Evolutionary conservation across 2,113 vertebrate species (phyloP).

Genomic region (Muntiacus reevesi): DNA sequence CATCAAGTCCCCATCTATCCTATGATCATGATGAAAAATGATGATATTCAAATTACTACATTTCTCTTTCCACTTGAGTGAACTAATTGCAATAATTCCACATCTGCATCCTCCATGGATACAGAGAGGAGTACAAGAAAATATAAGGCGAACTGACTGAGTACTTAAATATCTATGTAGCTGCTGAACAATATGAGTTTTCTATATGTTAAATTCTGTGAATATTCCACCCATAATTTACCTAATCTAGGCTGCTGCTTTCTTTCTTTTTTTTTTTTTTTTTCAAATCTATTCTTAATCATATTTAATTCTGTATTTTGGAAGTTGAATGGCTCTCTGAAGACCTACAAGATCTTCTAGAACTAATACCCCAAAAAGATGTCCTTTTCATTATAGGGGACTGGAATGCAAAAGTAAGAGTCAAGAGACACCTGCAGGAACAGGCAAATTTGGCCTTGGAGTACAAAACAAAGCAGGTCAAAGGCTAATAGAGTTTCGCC

Average conservation of each 20-base stretch:
- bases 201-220: background rate
- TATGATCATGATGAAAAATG: constrained; percentile 27
- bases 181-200: background rate
- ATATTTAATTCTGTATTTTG: background rate
- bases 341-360: background rate
- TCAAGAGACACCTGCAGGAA: background rate
- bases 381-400: background rate
- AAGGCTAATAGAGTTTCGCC: background rate
- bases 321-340: background rate
- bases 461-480: background rate
- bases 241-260: background rate
- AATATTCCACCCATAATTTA: background rate
- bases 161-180: background rate
- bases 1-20: background rate
- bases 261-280: background rate
- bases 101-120: background rate
- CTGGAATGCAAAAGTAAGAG: background rate
- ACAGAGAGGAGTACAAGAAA: background rate
- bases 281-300: background rate
- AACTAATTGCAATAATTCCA: constrained; percentile 44
- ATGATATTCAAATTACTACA: constrained; percentile 51
- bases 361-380: background rate
- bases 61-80: background rate
- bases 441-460: background rate
- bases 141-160: background rate